These are phyloP conservation scores for Acanthoscelides obtectus DNA, from an alignment of 2,888 invertebrate species.

Conservation along the genomic window DNA sequence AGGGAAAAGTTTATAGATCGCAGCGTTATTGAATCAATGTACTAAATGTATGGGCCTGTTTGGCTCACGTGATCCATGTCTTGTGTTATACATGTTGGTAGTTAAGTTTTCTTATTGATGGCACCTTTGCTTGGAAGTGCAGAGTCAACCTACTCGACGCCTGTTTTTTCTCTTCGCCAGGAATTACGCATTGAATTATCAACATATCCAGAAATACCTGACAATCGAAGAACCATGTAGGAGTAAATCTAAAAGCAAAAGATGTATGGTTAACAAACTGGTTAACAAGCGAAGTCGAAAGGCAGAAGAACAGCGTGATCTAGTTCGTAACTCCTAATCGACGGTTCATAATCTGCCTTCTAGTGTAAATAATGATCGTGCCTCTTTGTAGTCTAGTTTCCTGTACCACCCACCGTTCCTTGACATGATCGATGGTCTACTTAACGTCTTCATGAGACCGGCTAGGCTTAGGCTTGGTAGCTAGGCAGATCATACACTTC, in stretches of 20 bases:
- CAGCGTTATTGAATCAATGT: no score
- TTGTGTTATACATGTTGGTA: no score
- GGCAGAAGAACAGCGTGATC: not conserved
- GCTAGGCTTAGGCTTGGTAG: not conserved
- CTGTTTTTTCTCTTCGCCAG: no score
- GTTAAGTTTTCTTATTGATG: no score
- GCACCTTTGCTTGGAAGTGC: no score
- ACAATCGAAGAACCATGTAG: not conserved
- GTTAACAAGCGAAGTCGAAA: conserved; percentile 14
- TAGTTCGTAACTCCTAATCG: conserved; percentile 14
- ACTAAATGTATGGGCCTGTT: no score
- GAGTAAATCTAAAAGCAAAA: not conserved
- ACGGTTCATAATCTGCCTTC: conserved; percentile 25
- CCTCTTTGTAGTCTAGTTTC: conserved; percentile 37
- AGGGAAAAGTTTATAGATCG: no score
- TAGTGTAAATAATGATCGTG: conserved; percentile 31
- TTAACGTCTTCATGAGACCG: conserved; percentile 31
- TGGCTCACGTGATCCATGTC: no score
- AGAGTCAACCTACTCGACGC: no score
- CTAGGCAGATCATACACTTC: not conserved
- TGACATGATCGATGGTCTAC: conserved; percentile 45
- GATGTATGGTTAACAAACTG: conserved; percentile 28
- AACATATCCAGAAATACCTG: not conserved
- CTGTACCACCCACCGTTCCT: conserved; percentile 43
- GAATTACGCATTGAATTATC: not conserved